These are phyloP conservation scores for Marisa cornuarietis DNA, from an alignment of 1,140 invertebrate genomes.

Conservation along the genomic window DNA sequence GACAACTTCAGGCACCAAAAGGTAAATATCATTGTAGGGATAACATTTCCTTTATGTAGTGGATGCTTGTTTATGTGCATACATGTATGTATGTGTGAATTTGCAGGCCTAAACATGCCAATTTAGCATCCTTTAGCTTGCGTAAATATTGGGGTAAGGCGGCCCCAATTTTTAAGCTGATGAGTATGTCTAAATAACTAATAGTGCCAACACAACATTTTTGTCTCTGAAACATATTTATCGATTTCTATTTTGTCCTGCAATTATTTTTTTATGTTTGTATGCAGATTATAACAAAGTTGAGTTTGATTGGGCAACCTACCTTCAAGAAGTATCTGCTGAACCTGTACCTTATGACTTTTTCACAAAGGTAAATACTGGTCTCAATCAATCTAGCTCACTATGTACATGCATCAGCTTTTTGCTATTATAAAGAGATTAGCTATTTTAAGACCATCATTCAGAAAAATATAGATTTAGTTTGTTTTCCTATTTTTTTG, in stretches of 20 bases:
- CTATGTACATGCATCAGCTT: too few species aligned
- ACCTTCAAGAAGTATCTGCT: constrained; percentile 35
- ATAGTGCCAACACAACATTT: too few species aligned
- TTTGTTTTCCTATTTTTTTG: background rate
- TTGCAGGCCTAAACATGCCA: background rate
- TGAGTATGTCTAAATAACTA: too few species aligned
- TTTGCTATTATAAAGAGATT: too few species aligned
- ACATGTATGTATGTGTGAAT: background rate
- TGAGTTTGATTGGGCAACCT: constrained; percentile 41
- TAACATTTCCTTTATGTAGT: background rate
- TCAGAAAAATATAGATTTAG: background rate
- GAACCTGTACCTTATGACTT: constrained; percentile 40
- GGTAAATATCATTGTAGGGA: constrained; percentile 23
- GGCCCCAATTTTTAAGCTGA: too few species aligned
- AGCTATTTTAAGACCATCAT: background rate
- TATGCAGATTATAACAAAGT: constrained; percentile 27
- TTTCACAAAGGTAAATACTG: constrained; percentile 35
- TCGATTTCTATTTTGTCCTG: background rate
- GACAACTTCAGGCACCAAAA: constrained; percentile 36
- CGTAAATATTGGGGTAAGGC: background rate
- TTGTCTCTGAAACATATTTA: too few species aligned
- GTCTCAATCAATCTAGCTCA: too few species aligned
- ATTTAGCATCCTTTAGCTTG: background rate
- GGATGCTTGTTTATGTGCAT: constrained; percentile 1
- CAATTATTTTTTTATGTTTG: background rate